Conservation (phyloP, 1,140 invertebrate species). For the Papilio polyxenes region DNA sequence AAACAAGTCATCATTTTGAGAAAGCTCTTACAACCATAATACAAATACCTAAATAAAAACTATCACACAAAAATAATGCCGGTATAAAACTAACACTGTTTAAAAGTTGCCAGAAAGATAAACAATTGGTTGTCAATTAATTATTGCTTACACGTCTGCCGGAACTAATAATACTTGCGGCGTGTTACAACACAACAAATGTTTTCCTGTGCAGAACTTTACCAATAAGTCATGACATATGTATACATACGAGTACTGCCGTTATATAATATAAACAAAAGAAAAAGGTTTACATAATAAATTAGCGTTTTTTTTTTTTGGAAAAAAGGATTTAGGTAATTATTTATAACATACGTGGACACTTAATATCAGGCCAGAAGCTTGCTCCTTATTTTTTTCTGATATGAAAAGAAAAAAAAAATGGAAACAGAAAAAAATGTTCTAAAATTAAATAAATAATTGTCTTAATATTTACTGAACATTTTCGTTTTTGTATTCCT, state of each 20-base stretch:
- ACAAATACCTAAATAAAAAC: not conserved
- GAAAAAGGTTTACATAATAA: not conserved
- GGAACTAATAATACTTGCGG: conserved; percentile 51
- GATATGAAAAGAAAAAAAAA: too few relatives aligned
- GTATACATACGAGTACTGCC: not conserved
- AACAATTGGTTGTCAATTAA: conserved; percentile 50
- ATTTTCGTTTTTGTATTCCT: not conserved
- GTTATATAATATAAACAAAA: not conserved
- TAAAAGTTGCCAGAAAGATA: conserved; percentile 28
- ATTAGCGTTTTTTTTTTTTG: not conserved
- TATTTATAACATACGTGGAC: too few relatives aligned
- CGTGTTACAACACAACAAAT: conserved; percentile 62
- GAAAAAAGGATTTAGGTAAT: not conserved
- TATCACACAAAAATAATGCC: not conserved
- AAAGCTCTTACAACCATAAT: not conserved
- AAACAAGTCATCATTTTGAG: not conserved
- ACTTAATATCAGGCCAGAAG: too few relatives aligned
- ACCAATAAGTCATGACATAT: conserved; percentile 22
- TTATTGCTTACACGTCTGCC: conserved; percentile 53
- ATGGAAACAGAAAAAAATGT: too few relatives aligned
- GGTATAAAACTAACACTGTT: not conserved
- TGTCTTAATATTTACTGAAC: not conserved
- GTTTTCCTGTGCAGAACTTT: conserved; percentile 22
- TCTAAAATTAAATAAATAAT: too few relatives aligned
- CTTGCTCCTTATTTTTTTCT: too few relatives aligned